Evolutionary conservation across 1,140 invertebrate genomes (phyloP).

Genomic region (Mercenaria mercenaria): DNA sequence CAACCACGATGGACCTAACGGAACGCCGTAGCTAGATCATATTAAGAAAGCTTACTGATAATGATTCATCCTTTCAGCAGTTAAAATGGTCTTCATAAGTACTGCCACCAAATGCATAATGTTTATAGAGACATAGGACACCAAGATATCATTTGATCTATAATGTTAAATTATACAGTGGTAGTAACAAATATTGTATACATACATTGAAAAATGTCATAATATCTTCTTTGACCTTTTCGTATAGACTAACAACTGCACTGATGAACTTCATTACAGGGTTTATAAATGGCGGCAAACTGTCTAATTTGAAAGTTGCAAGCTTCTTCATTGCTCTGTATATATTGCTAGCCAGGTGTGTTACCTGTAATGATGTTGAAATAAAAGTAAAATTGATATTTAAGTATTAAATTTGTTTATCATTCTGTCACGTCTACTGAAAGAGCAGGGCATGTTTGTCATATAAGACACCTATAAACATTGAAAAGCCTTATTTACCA

Average conservation of each 20-base stretch:
- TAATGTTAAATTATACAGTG: no score
- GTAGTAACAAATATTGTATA: neutral
- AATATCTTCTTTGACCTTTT: constrained; percentile 72
- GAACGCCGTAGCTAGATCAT: no score
- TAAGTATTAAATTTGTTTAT: neutral
- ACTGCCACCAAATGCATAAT: no score
- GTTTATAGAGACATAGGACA: no score
- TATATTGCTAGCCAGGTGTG: neutral
- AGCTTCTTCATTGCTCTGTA: neutral
- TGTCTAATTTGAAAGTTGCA: constrained; percentile 61
- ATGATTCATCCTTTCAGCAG: no score
- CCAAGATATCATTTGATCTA: no score
- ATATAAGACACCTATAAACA: neutral
- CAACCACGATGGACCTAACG: no score
- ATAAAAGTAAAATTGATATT: neutral
- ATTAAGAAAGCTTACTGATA: no score
- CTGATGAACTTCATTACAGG: constrained; percentile 63
- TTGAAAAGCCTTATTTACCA: neutral
- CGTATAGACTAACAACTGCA: constrained; percentile 64
- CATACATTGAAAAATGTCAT: constrained; percentile 77
- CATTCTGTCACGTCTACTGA: neutral
- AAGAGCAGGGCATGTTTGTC: neutral
- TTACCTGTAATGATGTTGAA: neutral
- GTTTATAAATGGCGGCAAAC: constrained; percentile 66
- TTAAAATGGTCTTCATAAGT: no score